Evolutionary conservation across 1,140 invertebrate genomes (phyloP).

Genomic region (Pogonomyrmex barbatus): DNA sequence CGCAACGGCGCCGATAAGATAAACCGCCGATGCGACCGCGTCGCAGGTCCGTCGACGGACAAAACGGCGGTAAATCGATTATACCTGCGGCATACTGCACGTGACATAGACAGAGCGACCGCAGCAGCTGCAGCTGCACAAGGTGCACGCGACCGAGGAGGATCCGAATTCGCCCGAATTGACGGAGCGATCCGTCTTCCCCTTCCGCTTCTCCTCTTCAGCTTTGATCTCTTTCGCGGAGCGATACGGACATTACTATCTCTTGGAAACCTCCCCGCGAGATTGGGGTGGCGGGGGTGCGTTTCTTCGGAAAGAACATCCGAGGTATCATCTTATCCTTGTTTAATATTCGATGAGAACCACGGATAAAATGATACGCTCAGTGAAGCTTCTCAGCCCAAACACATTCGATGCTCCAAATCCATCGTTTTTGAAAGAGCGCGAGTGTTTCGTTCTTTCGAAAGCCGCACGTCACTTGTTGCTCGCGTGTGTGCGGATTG

Average conservation of each 20-base stretch:
- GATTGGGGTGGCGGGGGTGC: too few species aligned
- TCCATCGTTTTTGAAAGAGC: background rate
- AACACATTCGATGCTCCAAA: too few species aligned
- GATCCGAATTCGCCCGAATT: constrained; percentile 20
- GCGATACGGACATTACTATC: background rate
- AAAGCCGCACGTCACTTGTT: constrained; percentile 38
- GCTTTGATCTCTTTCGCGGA: background rate
- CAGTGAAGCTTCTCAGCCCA: too few species aligned
- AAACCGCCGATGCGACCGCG: background rate
- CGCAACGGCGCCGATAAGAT: constrained; percentile 5
- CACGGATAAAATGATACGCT: too few species aligned
- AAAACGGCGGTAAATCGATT: constrained; percentile 44
- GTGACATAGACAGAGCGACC: constrained; percentile 52
- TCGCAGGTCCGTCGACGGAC: background rate
- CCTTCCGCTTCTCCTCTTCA: background rate
- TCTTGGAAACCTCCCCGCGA: background rate
- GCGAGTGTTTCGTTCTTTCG: background rate
- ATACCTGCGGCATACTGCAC: constrained; percentile 11
- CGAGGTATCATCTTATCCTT: too few species aligned
- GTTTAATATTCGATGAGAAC: too few species aligned
- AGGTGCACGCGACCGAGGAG: constrained; percentile 9
- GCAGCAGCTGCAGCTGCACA: constrained; percentile 27
- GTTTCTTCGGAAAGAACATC: too few species aligned
- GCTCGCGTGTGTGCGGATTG: constrained; percentile 27
- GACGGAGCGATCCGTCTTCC: constrained; percentile 14